A percentile compares a stretch with the other conserved stretches of the same genome.
phyloP scores from a whole-genome alignment of 2,113 vertebrate species.

The Lampris megalopsis region DNA sequence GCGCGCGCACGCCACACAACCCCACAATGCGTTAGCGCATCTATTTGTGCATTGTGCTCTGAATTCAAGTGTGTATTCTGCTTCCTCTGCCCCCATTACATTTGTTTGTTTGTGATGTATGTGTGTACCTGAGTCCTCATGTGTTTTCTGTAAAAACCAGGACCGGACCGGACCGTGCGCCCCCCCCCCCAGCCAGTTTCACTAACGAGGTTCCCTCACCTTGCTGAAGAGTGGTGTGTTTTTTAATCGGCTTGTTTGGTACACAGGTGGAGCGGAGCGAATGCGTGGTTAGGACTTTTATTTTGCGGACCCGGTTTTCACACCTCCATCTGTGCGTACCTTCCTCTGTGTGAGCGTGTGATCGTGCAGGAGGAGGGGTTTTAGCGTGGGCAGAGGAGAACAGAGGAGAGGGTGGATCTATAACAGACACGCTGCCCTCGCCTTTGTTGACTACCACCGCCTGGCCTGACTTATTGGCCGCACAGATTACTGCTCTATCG shows the following conservation, averaged over 20 bases:
- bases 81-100: no score
- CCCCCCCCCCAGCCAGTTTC: no score
- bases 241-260: no score
- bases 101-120: slow-evolving; percentile 26
- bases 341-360: slow-evolving; percentile 12
- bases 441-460: slow-evolving; percentile 65
- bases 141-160: not conserved
- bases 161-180: no score
- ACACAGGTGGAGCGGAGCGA: no score
- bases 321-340: not conserved
- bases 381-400: slow-evolving; percentile 48
- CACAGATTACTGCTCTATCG: slow-evolving; percentile 62
- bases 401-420: slow-evolving; percentile 60
- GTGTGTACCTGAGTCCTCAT: slow-evolving; percentile 17
- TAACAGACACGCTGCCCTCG: slow-evolving; percentile 59
- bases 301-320: no score
- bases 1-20: no score
- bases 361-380: slow-evolving; percentile 63
- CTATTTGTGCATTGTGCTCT: not conserved
- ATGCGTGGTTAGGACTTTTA: no score
- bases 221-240: no score
- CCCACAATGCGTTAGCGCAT: no score
- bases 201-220: no score
- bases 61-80: slow-evolving; percentile 47
- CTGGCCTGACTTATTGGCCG: slow-evolving; percentile 62